phyloP scores from a whole-genome alignment of 2,113 vertebrate genomes.

The Cottus gobio region DNA sequence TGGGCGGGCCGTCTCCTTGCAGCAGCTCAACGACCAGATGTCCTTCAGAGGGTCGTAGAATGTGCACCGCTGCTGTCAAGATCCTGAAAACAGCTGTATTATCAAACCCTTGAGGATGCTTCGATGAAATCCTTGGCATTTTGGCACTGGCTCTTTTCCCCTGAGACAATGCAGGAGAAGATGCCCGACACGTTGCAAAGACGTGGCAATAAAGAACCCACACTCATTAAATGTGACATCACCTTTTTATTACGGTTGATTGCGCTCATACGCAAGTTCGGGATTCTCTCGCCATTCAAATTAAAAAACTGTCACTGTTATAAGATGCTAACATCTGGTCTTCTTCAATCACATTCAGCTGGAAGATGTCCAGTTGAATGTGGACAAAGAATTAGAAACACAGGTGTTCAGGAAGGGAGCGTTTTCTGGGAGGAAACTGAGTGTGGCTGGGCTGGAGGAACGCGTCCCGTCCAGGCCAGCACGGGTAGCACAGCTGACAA shows the following conservation, averaged over 20 bases:
- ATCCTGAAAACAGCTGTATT: constrained; percentile 2
- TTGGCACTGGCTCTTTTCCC: too few species aligned
- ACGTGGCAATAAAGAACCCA: background rate
- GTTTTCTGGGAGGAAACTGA: constrained; percentile 45
- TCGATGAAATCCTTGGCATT: background rate
- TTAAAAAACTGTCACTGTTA: constrained; percentile 16
- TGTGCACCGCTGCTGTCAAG: background rate
- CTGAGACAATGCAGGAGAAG: background rate
- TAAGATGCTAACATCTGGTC: constrained; percentile 58
- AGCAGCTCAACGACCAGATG: constrained; percentile 40
- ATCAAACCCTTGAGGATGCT: background rate
- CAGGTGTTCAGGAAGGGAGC: constrained; percentile 71
- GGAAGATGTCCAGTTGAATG: constrained; percentile 29
- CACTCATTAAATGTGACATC: background rate
- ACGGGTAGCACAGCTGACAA: constrained; percentile 17
- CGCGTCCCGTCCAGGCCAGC: constrained; percentile 24
- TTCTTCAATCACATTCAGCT: constrained; percentile 47
- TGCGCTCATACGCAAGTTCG: background rate
- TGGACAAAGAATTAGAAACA: constrained; percentile 55
- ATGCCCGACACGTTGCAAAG: background rate
- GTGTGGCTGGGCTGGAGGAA: constrained; percentile 20
- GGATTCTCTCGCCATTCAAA: constrained; percentile 25
- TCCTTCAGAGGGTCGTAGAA: constrained; percentile 13
- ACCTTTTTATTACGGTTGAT: background rate
- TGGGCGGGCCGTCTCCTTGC: background rate